Evolutionary conservation across 1,140 invertebrate species (phyloP).

Genomic region (Papilio aristodemus): DNA sequence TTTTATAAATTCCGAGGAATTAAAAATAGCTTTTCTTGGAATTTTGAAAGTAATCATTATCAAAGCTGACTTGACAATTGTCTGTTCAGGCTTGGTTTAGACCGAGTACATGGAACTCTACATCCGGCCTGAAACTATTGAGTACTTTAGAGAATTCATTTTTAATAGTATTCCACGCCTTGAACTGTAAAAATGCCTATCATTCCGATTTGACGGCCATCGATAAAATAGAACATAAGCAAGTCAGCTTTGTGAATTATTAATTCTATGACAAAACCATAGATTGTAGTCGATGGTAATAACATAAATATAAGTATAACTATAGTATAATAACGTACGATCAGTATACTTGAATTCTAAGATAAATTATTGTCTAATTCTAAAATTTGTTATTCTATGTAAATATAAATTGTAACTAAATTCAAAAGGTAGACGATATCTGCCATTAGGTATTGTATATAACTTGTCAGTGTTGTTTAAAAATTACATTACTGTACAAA

Average conservation of each 20-base stretch:
- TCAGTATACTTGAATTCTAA: slow-evolving; percentile 64
- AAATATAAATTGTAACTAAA: slow-evolving; percentile 57
- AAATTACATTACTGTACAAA: slow-evolving; percentile 73
- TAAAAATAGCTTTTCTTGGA: slow-evolving; percentile 43
- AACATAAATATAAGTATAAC: slow-evolving; percentile 31
- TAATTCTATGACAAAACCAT: slow-evolving; percentile 42
- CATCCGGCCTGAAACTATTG: too few species aligned
- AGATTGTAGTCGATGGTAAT: slow-evolving; percentile 35
- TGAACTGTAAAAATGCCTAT: too few species aligned
- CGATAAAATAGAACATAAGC: not conserved
- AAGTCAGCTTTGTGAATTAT: slow-evolving; percentile 24
- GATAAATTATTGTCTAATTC: slow-evolving; percentile 48
- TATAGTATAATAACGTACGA: slow-evolving; percentile 38
- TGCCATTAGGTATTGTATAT: slow-evolving; percentile 64
- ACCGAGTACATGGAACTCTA: too few species aligned
- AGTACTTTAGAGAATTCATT: too few species aligned
- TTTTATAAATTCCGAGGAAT: slow-evolving; percentile 45
- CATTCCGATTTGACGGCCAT: too few species aligned
- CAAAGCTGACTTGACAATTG: slow-evolving; percentile 24
- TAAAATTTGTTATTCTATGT: slow-evolving; percentile 62
- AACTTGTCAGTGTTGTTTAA: slow-evolving; percentile 72
- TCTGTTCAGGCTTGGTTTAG: too few species aligned
- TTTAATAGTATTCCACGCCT: too few species aligned
- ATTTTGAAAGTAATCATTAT: slow-evolving; percentile 20
- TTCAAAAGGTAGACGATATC: slow-evolving; percentile 44